These are phyloP conservation scores for Acrocyrtus sp. DNA, from an alignment of 2,888 invertebrate genomes.

Conservation along the genomic window DNA sequence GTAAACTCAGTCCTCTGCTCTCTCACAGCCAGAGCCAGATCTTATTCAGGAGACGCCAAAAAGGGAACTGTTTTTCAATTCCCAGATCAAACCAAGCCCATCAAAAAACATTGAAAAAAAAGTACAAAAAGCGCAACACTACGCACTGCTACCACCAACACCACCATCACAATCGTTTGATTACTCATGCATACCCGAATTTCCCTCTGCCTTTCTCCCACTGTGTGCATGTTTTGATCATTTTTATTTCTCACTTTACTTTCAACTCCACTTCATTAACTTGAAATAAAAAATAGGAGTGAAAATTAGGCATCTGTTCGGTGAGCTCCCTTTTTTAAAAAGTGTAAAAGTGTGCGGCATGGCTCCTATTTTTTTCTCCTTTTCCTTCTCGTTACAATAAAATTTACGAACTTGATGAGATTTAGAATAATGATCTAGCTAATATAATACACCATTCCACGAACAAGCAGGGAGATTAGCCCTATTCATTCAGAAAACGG, in stretches of 20 bases:
- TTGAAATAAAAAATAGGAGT: constrained; percentile 3
- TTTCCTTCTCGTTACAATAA: not conserved
- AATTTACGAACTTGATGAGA: constrained; percentile 6
- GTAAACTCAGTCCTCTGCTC: no score
- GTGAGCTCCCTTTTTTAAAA: no score
- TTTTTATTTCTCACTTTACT: not conserved
- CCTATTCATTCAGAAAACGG: not conserved
- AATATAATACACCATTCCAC: constrained; percentile 10
- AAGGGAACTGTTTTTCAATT: no score
- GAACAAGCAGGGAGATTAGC: not conserved
- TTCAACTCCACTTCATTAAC: constrained; percentile 8
- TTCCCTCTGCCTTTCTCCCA: not conserved
- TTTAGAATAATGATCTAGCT: constrained; percentile 17
- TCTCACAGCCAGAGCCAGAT: no score
- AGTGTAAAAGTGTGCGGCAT: no score
- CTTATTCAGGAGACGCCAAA: no score
- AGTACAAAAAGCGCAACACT: no score
- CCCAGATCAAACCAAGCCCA: no score
- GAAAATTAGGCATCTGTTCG: not conserved
- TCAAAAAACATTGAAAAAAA: no score
- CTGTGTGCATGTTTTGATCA: not conserved
- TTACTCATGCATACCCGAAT: constrained; percentile 15
- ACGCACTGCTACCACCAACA: no score
- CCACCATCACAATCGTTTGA: constrained; percentile 21
- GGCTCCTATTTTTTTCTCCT: no score